These are phyloP conservation scores for Amphimallon solstitiale DNA, from an alignment of 2,888 invertebrate species.

Conservation along the genomic window DNA sequence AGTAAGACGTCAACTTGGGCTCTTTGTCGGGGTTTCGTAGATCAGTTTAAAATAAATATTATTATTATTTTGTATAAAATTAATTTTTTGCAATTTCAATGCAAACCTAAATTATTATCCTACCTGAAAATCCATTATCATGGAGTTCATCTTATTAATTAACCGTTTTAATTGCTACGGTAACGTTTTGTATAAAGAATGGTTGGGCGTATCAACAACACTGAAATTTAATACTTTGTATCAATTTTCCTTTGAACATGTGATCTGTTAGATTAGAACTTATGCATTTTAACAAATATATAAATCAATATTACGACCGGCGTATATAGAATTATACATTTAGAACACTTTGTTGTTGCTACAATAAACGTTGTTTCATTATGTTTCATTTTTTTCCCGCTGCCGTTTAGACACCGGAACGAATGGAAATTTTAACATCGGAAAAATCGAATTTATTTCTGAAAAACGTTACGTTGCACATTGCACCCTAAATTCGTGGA, in stretches of 20 bases:
- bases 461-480: slow-evolving; percentile 11
- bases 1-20: too few relatives aligned
- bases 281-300: slow-evolving; percentile 7
- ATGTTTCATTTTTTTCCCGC: too few relatives aligned
- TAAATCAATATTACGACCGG: not conserved
- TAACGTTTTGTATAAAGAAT: slow-evolving; percentile 8
- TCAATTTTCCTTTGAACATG: slow-evolving; percentile 26
- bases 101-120: too few relatives aligned
- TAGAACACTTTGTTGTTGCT: not conserved
- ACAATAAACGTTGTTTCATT: not conserved
- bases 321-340: not conserved
- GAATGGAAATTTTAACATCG: not conserved
- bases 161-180: slow-evolving; percentile 25
- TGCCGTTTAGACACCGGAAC: too few relatives aligned
- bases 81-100: too few relatives aligned
- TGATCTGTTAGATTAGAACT: slow-evolving; percentile 26
- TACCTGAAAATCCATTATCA: too few relatives aligned
- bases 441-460: not conserved
- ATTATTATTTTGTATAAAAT: too few relatives aligned
- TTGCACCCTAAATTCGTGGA: slow-evolving; percentile 20
- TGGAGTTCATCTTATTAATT: slow-evolving; percentile 2
- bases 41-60: too few relatives aligned
- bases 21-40: too few relatives aligned
- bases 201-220: slow-evolving; percentile 22
- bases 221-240: slow-evolving; percentile 28